Base-by-base conservation (phyloP, 2,888 invertebrate genomes). In the Melanotus villosus region DNA sequence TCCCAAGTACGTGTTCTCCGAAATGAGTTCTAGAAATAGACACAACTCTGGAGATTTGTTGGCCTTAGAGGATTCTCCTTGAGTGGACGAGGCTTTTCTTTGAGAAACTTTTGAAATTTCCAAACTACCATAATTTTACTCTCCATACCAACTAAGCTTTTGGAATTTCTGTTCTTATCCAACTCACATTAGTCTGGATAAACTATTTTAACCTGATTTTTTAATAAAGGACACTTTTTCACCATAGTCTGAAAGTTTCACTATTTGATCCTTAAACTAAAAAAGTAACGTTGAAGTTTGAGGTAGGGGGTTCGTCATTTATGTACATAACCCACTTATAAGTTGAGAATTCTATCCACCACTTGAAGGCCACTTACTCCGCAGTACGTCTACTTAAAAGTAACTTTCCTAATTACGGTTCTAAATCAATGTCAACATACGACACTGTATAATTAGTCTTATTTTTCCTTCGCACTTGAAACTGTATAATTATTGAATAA, bases 371-470 rank as follows among this genome's bases (percentile, higher is more conserved):
- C 47, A 26, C 26, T 5, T 47, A 12, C 21, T 47, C 26, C 19
- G 47, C 47, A 23, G 5, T 47, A 23, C 23, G 10, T 47, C 47
- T 47, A 9, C 47, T 23, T 47, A 21, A 47, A 19, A 47, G 47
- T 12, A 23, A 47, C 47, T 47, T 47, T 47, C 26, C 23, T 19
- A 47, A 47, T 47, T 47, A 23, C 21, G 23, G 47, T 26, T 12
- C 23, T 26, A 23, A 21, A 26, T 47, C 26, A 47, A 47, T 10
- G 47, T 19, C 47, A 47, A 47, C 26, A 21, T 47, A 47, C 12
- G n/a, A 16, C 14, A 10, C n/a, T 7, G 21, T 23, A 16, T 7
- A 41, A 47, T 10, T 47, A 12, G 6, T 47, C 21, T 47, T 23
- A 1, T 21, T 47, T 41, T 41, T 5, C 14, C 14, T 2, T 41